phyloP scores from a whole-genome alignment of 2,888 invertebrate species.

The Poecilobothrus nobilitatus region DNA sequence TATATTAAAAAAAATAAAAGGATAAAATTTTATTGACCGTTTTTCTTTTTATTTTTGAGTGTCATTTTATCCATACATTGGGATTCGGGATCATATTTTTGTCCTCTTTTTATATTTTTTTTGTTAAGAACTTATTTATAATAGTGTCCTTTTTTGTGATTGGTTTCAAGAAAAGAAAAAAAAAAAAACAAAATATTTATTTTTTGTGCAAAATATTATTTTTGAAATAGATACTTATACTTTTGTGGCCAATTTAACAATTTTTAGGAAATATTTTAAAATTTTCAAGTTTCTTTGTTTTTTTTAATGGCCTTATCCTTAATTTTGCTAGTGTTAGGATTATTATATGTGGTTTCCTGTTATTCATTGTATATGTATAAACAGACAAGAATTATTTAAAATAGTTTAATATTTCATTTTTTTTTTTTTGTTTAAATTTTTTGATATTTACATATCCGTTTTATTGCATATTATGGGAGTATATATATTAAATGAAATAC shows the following conservation, averaged over 20 bases:
- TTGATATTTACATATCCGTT: too few relatives aligned
- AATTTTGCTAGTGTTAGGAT: background rate
- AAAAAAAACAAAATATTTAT: background rate
- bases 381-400: too few relatives aligned
- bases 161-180: background rate
- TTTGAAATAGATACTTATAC: background rate
- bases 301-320: too few relatives aligned
- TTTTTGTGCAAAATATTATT: background rate
- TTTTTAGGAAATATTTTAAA: background rate
- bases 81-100: background rate
- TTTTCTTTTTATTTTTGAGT: background rate
- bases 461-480: too few relatives aligned
- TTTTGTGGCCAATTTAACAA: background rate
- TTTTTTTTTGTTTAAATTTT: too few relatives aligned
- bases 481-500: too few relatives aligned
- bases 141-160: background rate
- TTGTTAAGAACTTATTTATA: background rate
- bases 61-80: background rate
- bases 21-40: background rate
- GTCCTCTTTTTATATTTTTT: background rate
- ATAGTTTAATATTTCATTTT: too few relatives aligned
- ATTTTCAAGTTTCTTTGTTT: background rate
- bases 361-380: background rate
- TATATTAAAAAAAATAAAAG: background rate
- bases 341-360: background rate